Conservation (phyloP, 2,888 invertebrate species). For the Epistrophe eligans region DNA sequence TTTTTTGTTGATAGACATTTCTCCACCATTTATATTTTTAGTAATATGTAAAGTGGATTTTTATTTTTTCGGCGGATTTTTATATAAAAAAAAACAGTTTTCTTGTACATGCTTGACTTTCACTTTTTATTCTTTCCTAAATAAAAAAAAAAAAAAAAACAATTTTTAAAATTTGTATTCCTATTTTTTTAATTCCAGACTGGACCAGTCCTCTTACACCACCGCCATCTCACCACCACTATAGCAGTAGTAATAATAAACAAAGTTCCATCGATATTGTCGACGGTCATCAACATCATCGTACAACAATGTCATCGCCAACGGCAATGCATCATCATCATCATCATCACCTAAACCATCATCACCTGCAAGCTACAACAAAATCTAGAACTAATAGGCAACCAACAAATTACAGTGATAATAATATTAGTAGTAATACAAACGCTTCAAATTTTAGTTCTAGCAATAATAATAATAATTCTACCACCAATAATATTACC, state of each 20-base stretch:
- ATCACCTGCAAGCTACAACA: slow-evolving; percentile 79
- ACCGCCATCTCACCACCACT: slow-evolving; percentile 79
- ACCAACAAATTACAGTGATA: slow-evolving; percentile 75
- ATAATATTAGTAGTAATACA: slow-evolving; percentile 66
- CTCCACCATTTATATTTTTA: no score
- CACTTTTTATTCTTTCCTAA: neutral
- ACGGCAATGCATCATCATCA: slow-evolving; percentile 77
- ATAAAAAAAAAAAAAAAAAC: neutral
- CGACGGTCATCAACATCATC: slow-evolving; percentile 79
- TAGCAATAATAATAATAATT: slow-evolving; percentile 42
- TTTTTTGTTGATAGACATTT: no score
- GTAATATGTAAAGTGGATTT: no score
- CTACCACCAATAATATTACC: slow-evolving; percentile 78
- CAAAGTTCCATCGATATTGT: slow-evolving; percentile 79
- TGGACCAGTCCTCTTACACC: slow-evolving; percentile 83
- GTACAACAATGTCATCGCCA: slow-evolving; percentile 72
- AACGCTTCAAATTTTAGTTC: slow-evolving; percentile 62
- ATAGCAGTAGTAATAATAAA: slow-evolving; percentile 67
- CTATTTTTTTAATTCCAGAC: slow-evolving; percentile 78
- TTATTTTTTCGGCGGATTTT: no score
- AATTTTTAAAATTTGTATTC: slow-evolving; percentile 37
- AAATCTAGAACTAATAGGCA: slow-evolving; percentile 75
- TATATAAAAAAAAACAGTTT: no score
- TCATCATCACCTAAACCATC: slow-evolving; percentile 78
- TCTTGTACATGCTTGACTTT: no score